Conservation (phyloP, 2,797 vertebrate species). For the Enteromius thamalakanensis region DNA sequence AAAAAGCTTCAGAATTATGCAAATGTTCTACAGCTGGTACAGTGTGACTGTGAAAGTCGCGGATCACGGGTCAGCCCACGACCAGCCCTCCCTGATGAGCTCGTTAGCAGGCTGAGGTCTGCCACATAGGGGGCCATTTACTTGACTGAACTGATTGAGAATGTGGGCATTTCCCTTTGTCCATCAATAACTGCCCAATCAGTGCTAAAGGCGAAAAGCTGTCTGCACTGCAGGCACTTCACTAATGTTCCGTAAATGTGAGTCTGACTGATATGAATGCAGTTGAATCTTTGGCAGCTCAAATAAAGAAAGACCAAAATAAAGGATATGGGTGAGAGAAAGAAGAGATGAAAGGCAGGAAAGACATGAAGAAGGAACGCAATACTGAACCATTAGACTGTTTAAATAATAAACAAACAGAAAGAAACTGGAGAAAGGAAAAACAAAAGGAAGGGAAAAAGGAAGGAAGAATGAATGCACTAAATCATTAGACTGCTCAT, state of each 20-base stretch:
- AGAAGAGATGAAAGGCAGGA: background rate
- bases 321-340: background rate
- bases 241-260: slow-evolving; percentile 63
- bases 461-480: background rate
- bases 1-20: slow-evolving; percentile 20
- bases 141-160: slow-evolving; percentile 79
- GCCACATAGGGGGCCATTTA: slow-evolving; percentile 74
- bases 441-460: no score
- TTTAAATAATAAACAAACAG: background rate
- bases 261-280: slow-evolving; percentile 54
- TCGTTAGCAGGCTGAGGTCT: slow-evolving; percentile 74
- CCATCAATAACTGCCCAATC: slow-evolving; percentile 79
- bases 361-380: background rate
- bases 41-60: slow-evolving; percentile 1
- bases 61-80: slow-evolving; percentile 50
- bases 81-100: slow-evolving; percentile 70
- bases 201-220: slow-evolving; percentile 67
- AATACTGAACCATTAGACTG: background rate
- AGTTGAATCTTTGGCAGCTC: background rate
- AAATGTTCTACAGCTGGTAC: slow-evolving; percentile 18
- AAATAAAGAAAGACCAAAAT: background rate
- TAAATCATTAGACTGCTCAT: background rate
- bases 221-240: slow-evolving; percentile 63
- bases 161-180: slow-evolving; percentile 71
- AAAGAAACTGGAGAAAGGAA: background rate